Conservation (phyloP, 2,888 invertebrate species). For the Callimorpha dominula region DNA sequence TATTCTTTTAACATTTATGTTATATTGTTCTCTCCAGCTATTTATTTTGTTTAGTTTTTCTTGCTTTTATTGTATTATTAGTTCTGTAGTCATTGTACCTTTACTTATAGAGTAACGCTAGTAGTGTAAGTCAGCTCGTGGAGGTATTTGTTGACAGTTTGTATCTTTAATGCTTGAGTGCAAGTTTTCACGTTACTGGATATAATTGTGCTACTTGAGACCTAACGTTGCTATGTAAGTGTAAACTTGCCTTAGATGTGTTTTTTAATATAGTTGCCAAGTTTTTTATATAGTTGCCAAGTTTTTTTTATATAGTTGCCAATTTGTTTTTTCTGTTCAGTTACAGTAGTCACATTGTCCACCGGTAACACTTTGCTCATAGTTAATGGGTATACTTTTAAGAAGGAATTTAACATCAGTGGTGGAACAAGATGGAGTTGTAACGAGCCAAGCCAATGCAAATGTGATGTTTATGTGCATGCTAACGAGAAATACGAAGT, state of each 20-base stretch:
- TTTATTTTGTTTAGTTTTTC: no score
- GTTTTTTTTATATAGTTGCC: conserved; percentile 30
- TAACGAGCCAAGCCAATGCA: conserved; percentile 64
- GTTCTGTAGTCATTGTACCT: neutral
- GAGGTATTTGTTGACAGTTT: neutral
- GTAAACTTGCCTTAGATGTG: conserved; percentile 8
- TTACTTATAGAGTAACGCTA: neutral
- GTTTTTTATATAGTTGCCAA: no score
- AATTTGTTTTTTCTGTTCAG: conserved; percentile 58
- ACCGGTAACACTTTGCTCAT: conserved; percentile 71
- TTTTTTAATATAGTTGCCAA: conserved; percentile 8
- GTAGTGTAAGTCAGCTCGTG: neutral
- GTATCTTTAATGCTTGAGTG: neutral
- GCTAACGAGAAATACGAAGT: conserved; percentile 74
- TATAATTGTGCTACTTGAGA: no score
- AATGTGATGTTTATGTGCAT: conserved; percentile 71
- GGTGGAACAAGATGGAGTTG: conserved; percentile 72
- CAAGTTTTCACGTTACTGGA: no score
- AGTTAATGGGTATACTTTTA: conserved; percentile 76
- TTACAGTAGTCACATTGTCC: conserved; percentile 73
- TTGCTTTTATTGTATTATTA: neutral
- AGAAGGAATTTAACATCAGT: conserved; percentile 61
- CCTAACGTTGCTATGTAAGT: neutral
- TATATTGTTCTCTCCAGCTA: no score
- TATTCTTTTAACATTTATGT: neutral